Percentiles rank a stretch among this genome's conserved stretches.
Evolutionary conservation across 2,888 invertebrate species (phyloP).

Genomic region (Oeneis ivallda): DNA sequence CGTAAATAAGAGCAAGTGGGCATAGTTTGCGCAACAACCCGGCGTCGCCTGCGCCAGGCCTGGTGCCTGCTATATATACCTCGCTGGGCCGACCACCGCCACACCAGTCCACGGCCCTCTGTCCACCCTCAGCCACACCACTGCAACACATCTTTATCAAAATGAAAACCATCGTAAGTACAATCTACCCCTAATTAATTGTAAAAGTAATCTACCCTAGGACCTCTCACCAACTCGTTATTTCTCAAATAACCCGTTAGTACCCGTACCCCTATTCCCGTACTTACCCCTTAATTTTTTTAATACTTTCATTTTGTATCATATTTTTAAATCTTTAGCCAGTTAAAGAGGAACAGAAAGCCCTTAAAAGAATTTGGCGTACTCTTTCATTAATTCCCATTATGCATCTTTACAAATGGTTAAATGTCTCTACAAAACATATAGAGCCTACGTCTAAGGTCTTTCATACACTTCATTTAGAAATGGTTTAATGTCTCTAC

Average conservation of each 20-base stretch:
- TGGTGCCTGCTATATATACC: slow-evolving; percentile 35
- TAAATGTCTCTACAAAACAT: too few relatives aligned
- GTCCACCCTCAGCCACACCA: slow-evolving; percentile 35
- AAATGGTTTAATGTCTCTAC: too few relatives aligned
- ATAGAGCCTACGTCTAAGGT: too few relatives aligned
- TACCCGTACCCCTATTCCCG: too few relatives aligned
- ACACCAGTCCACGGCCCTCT: slow-evolving; percentile 36
- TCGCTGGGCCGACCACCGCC: slow-evolving; percentile 15
- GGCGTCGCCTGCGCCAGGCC: slow-evolving; percentile 32
- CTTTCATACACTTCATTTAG: too few relatives aligned
- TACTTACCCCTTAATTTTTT: neutral
- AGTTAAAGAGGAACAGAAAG: neutral
- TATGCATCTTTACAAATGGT: too few relatives aligned
- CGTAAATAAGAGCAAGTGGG: slow-evolving; percentile 37
- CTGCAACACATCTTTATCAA: slow-evolving; percentile 30
- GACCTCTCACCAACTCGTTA: neutral
- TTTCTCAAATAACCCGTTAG: too few relatives aligned
- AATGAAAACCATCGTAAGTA: slow-evolving; percentile 50
- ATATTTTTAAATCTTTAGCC: neutral
- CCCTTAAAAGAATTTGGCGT: too few relatives aligned
- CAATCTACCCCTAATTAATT: neutral
- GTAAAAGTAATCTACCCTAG: neutral
- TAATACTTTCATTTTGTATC: neutral
- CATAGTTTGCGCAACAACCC: slow-evolving; percentile 35
- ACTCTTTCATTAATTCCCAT: too few relatives aligned